Evolutionary conservation across 2,888 invertebrate genomes (phyloP).

Genomic region (Petrolisthes cinctipes): DNA sequence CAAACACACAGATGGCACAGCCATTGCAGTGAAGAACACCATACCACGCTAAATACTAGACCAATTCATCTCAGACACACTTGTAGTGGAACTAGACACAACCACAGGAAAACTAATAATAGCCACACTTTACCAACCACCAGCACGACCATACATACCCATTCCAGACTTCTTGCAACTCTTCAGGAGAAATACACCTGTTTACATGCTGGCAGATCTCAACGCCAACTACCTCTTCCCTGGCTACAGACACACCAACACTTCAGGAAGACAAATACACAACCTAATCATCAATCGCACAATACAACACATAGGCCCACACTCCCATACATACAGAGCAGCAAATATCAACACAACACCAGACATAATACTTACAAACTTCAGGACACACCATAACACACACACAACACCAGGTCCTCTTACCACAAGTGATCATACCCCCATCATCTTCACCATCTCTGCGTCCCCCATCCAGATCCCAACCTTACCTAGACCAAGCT

Average conservation of each 20-base stretch:
- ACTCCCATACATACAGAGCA: neutral
- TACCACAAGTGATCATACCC: neutral
- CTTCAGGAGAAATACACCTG: neutral
- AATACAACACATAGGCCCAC: neutral
- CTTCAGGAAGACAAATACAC: neutral
- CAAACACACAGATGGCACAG: neutral
- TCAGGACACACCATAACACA: neutral
- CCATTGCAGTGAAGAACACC: neutral
- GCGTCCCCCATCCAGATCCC: neutral
- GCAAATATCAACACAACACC: neutral
- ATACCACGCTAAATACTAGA: too few species aligned
- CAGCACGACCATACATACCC: neutral
- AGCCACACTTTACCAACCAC: neutral
- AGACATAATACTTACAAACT: neutral
- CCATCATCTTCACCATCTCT: neutral
- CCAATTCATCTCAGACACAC: neutral
- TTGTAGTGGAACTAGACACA: neutral
- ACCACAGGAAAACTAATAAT: neutral
- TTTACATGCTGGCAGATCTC: neutral
- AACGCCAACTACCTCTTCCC: too few species aligned
- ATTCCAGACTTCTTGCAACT: neutral
- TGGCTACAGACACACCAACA: neutral
- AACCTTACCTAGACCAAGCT: neutral
- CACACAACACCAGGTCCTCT: neutral
- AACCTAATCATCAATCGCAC: neutral